Base-by-base conservation (phyloP, 2,888 invertebrate species). In the Calliscelio sp. region DNA sequence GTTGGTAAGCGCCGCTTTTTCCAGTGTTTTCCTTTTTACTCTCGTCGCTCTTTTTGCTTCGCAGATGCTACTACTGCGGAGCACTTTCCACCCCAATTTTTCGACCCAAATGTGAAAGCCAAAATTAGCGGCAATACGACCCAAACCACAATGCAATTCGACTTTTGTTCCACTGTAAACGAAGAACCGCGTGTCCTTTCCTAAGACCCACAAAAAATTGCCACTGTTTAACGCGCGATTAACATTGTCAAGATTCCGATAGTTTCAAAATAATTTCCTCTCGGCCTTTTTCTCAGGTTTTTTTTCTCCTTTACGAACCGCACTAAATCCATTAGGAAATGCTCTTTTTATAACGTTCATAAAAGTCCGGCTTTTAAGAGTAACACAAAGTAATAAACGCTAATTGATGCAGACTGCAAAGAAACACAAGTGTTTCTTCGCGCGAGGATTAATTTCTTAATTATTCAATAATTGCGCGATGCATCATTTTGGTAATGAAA, bases 71-170 rank as follows among this genome's bases (percentile, higher is more conserved):
- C n/a, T n/a, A n/a, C n/a, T 61, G 57, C 80, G 55, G 80, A 86
- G 85, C 82, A 87, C 85, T 88, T 84, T 82, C 81, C 70, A 63
- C 74, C 61, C 71, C 57, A 77, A 80, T 87, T 86, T 80, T 86
- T 87, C 80, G 65, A 65, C 73, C 74, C 68, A 63, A 38, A 70
- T 57, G 73, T 82, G 71, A 79, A 68, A 61, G 63, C 63, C 8
- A 68, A 83, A 83, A 83, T 83, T 83, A 83, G 73, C 66, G 59
- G 53, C 38, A 65, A 63, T 63, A 53, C n/a, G n/a, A n/a, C n/a
- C n/a, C 63, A 28, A 70, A 22, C 24, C 10, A 38, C 24, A 73
- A 71, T 41, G 55, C 49, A 74, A 83, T 68, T 83, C 73, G 53
- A 73, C 73, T 78, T 78, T 65, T 75, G 68, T 55, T 74, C 46